Percentiles rank a stretch among this genome's conserved stretches.
Conservation (phyloP, 2,888 invertebrate species). For the Eulithis testata region DNA sequence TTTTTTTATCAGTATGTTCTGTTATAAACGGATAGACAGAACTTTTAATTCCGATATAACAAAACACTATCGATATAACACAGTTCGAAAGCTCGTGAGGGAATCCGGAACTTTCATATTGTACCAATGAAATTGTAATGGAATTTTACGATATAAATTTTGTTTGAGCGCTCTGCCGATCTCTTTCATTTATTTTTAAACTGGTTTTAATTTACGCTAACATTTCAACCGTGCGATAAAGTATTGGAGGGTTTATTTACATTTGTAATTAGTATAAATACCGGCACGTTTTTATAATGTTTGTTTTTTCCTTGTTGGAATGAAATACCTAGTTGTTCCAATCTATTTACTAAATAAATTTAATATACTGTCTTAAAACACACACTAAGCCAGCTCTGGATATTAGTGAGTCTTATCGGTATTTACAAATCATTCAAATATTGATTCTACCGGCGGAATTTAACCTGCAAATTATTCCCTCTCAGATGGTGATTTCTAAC, state of each 20-base stretch:
- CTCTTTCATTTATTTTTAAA: slow-evolving; percentile 31
- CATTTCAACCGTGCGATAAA: slow-evolving; percentile 14
- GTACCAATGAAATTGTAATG: slow-evolving; percentile 28
- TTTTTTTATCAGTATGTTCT: too few species aligned
- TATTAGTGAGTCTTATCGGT: too few species aligned
- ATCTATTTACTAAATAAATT: too few species aligned
- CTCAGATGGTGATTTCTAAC: too few species aligned
- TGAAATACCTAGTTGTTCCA: background rate
- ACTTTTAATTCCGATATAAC: background rate
- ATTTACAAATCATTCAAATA: too few species aligned
- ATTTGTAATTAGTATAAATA: slow-evolving; percentile 1
- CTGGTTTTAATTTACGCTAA: slow-evolving; percentile 25
- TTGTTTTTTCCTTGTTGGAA: background rate
- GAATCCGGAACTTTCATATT: slow-evolving; percentile 28
- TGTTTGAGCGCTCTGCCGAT: slow-evolving; percentile 25
- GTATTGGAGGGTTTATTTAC: background rate
- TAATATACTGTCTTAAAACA: too few species aligned
- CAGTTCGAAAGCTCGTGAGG: slow-evolving; percentile 18
- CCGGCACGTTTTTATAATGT: background rate
- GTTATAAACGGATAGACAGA: too few species aligned
- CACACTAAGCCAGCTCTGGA: too few species aligned
- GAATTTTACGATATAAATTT: slow-evolving; percentile 42
- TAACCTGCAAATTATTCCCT: too few species aligned
- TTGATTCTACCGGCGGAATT: too few species aligned
- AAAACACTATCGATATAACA: slow-evolving; percentile 3